A percentile compares a stretch with the other conserved stretches of the same genome.
phyloP scores from a whole-genome alignment of 2,797 vertebrate genomes.

The Telmatherina bonti region DNA sequence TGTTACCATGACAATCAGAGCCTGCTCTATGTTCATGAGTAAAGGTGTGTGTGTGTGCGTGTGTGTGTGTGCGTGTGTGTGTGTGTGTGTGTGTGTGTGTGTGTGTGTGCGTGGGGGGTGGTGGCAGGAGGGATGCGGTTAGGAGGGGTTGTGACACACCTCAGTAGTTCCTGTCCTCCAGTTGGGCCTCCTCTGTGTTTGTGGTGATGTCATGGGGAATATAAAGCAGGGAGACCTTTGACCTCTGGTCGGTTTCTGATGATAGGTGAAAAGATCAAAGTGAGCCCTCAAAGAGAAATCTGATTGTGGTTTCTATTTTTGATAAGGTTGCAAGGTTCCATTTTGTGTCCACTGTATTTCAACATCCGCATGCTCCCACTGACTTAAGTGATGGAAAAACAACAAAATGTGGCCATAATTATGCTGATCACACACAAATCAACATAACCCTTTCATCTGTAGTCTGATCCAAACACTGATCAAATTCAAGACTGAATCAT shows the following conservation, averaged over 20 bases:
- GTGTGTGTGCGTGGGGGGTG: slow-evolving; percentile 20
- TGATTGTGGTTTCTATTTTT: neutral
- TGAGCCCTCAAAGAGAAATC: neutral
- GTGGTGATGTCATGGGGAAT: slow-evolving; percentile 28
- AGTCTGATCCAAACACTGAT: neutral
- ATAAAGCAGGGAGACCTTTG: slow-evolving; percentile 49
- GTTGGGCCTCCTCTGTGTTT: slow-evolving; percentile 30
- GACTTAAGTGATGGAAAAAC: neutral
- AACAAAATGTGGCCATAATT: neutral
- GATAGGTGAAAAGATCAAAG: neutral
- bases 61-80: slow-evolving; percentile 38
- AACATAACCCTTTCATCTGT: neutral
- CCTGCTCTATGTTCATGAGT: neutral
- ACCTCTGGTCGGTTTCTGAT: slow-evolving; percentile 26
- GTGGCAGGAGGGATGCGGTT: too few relatives aligned
- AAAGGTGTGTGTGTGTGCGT: slow-evolving; percentile 36
- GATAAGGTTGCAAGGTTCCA: neutral
- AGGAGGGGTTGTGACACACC: slow-evolving; percentile 58
- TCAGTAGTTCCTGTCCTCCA: slow-evolving; percentile 65
- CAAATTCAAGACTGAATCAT: too few relatives aligned
- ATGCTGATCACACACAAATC: neutral
- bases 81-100: slow-evolving; percentile 42
- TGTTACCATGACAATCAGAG: slow-evolving; percentile 77
- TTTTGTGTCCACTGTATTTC: neutral
- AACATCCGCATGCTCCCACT: neutral